Evolutionary conservation across 2,113 vertebrate species (phyloP), one percentile per base, ranked within the genome.

Genomic region (Vidua macroura): DNA sequence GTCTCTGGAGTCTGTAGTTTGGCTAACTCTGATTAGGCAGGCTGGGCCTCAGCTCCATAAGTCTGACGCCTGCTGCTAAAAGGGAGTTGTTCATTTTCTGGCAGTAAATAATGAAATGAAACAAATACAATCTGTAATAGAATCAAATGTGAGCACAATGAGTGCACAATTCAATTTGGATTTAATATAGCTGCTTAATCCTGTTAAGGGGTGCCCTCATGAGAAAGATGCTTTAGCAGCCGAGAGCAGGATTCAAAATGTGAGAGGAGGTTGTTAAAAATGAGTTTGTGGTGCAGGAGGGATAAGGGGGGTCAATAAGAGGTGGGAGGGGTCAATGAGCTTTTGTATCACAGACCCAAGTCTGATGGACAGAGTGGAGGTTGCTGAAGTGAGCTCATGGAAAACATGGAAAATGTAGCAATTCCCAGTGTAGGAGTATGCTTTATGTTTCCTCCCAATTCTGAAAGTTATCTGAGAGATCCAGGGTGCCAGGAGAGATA

Each of bases 61-160:
- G 55, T 55, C 49, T 88, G 24, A 86, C 1, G 22, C 23, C 60
- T 85, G 46, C 74, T 95, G 70, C 66, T 93, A 86, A 92, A 66
- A 48, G n/a, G 31, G 48, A 35, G 6, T 53, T 64, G 55, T 85
- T 94, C 84, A 48, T 95, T 95, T 96, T 80, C 70, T 92, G 59
- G 53, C 74, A 95, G 55, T 93, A 92, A 95, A 91, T 88, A 96
- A 78, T 73, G 62, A 83, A 91, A 93, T 79, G 74, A 77, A 97
- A 95, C 86, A 96, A 92, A 85, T 59, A 68, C 77, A 85, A 92
- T 94, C 56, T 94, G 68, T 92, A 98, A 91, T 94, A 76, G 62
- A 97, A 97, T 91, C 90, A 96, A 94, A 86, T 93, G 68, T 13
- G 66, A 96, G 81, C 41, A 91, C 80, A 90, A 86, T 73, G 75